phyloP scores from a whole-genome alignment of 1,140 invertebrate genomes.

The Papilio xuthus region DNA sequence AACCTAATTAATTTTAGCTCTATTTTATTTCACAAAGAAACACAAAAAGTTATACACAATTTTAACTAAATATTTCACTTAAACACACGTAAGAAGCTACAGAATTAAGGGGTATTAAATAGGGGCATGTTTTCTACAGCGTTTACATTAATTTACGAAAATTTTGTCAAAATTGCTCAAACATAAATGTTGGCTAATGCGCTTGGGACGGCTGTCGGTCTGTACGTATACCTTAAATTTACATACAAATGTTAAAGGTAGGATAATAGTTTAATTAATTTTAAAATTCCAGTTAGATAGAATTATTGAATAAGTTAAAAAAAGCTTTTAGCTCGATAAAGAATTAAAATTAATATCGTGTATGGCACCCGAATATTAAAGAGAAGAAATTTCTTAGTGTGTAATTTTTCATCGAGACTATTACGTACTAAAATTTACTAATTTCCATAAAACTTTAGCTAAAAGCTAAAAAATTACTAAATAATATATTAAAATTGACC shows the following conservation, averaged over 20 bases:
- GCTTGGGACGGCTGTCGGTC: not conserved
- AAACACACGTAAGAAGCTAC: not conserved
- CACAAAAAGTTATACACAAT: too few relatives aligned
- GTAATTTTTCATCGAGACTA: too few relatives aligned
- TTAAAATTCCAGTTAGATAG: not conserved
- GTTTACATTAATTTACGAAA: not conserved
- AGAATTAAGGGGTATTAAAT: too few relatives aligned
- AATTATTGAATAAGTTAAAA: not conserved
- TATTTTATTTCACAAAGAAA: too few relatives aligned
- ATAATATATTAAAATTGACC: not conserved
- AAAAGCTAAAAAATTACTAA: too few relatives aligned
- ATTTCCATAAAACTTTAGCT: too few relatives aligned
- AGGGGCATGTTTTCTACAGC: not conserved
- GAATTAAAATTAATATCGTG: too few relatives aligned
- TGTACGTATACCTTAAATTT: not conserved
- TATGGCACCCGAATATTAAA: too few relatives aligned
- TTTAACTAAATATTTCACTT: not conserved
- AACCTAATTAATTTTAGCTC: too few relatives aligned
- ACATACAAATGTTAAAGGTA: conserved; percentile 9
- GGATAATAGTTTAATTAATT: conserved; percentile 6
- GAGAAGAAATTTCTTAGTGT: too few relatives aligned
- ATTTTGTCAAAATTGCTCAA: not conserved
- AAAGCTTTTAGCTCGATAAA: too few relatives aligned
- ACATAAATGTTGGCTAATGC: conserved; percentile 1
- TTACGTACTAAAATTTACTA: too few relatives aligned